Conservation (phyloP, 2,113 vertebrate genomes). For the Scomber colias region DNA sequence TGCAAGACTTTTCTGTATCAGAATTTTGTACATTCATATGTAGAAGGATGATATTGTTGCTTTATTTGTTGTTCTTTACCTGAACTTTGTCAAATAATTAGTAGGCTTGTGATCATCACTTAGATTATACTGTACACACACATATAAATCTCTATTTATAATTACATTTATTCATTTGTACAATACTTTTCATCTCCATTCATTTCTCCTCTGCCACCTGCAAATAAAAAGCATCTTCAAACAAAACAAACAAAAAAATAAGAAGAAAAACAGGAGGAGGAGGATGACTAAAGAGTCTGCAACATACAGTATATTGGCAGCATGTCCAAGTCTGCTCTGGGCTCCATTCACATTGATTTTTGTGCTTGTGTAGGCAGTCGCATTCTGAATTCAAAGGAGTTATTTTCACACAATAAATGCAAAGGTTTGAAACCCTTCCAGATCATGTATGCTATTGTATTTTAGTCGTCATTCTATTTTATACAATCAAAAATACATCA, state of each 20-base stretch:
- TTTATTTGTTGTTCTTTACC: no score
- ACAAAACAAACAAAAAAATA: not conserved
- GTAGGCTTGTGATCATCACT: no score
- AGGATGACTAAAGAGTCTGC: constrained; percentile 30
- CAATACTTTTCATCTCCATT: not conserved
- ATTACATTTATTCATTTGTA: no score
- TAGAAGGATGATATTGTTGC: no score
- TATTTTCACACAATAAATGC: constrained; percentile 11
- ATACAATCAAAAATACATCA: not conserved
- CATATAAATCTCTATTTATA: no score
- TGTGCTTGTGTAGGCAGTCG: constrained; percentile 42
- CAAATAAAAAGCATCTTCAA: not conserved
- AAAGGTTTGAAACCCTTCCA: not conserved
- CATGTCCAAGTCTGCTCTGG: constrained; percentile 30
- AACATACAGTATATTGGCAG: constrained; percentile 29
- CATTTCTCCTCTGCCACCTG: constrained; percentile 2
- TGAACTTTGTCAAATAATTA: no score
- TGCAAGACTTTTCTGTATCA: not conserved
- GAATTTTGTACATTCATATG: not conserved
- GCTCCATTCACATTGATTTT: constrained; percentile 48
- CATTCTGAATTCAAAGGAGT: constrained; percentile 22
- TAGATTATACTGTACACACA: no score
- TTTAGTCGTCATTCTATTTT: not conserved
- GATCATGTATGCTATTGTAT: not conserved
- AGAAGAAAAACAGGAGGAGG: not conserved